Percentiles rank a stretch among this genome's conserved stretches.
These are phyloP conservation scores for Eilema sororculum DNA, from an alignment of 2,888 invertebrate species.

Conservation along the genomic window DNA sequence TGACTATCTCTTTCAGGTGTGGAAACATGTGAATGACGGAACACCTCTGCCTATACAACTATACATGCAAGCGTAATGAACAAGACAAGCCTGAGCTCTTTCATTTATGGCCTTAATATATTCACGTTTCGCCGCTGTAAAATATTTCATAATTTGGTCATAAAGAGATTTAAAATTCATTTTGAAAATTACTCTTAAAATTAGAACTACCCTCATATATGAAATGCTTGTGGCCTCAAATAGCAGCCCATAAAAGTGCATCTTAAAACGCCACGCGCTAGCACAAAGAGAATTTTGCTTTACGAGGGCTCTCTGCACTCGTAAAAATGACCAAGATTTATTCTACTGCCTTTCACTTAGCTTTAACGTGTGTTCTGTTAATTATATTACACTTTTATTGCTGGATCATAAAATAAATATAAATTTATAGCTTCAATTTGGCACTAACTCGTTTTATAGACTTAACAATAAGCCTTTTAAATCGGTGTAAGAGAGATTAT, in stretches of 20 bases:
- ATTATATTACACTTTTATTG: conserved; percentile 5
- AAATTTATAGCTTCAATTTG: not conserved
- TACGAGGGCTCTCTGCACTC: conserved; percentile 29
- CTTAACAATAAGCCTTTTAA: not conserved
- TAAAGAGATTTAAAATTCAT: not conserved
- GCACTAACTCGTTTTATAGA: not conserved
- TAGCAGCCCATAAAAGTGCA: conserved; percentile 27
- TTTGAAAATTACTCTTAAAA: not conserved
- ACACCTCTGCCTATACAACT: not conserved
- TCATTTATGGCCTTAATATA: not conserved
- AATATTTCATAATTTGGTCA: not conserved
- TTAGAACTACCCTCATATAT: not conserved
- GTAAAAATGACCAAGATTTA: conserved; percentile 41
- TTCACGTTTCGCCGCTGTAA: not conserved
- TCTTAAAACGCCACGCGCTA: conserved; percentile 28
- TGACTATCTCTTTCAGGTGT: too few relatives aligned
- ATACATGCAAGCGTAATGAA: not conserved
- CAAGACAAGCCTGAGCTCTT: not conserved
- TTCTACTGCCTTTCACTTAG: conserved; percentile 15
- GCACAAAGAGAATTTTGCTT: conserved; percentile 37
- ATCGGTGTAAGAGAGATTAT: too few relatives aligned
- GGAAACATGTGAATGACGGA: too few relatives aligned
- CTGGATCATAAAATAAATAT: not conserved
- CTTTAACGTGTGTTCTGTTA: not conserved
- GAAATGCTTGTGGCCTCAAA: conserved; percentile 19